Evolutionary conservation across 2,797 vertebrate genomes (phyloP), one percentile per base, ranked within the genome.

Genomic region (Rhinophrynus dorsalis): DNA sequence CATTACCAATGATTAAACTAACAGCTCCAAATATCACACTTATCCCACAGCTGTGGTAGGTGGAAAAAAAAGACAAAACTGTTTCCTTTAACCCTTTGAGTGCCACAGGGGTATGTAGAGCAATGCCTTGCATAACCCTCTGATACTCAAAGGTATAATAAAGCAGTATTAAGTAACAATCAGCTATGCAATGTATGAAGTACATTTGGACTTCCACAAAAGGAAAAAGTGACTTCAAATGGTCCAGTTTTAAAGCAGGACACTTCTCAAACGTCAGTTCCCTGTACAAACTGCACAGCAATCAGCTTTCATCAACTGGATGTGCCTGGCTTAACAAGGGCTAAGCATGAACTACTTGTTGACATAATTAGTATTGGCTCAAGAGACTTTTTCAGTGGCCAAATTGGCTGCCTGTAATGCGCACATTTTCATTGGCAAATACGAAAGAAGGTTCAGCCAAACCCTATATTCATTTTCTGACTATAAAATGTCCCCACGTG

Each of bases 341-440:
- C 88, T 84, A 84, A 91, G 91, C 90, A 91, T 90, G 84, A 95
- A 95, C 89, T 94, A 94, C 93, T 88, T 88, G 89, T 89, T 90
- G 89, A 90, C 84, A 89, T 86, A 89, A 88, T 89, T 86, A 88
- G 81, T 42, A 61, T 78, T 89, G 84, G 89, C 88, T 85, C 76
- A 56, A 66, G 64, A 64, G 33, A 52, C 76, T 52, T 40, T 73
- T 77, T 75, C 74, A 68, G 42, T 80, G 78, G 86, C 87, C 89
- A 89, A 86, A 48, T 86, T 87, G 85, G 86, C 87, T 20, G 62
- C 35, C 82, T 20, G 55, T 26, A 51, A 68, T 75, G 71, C 64
- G 69, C 78, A 80, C 79, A 79, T 80, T 89, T 83, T 86, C 82
- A 80, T 78, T 90, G 88, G 89, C 84, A 89, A 85, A 87, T 87